A percentile compares a stretch with the other conserved stretches of the same genome.
Evolutionary conservation across 2,113 vertebrate species (phyloP).

Genomic region (Myotis lucifugus): DNA sequence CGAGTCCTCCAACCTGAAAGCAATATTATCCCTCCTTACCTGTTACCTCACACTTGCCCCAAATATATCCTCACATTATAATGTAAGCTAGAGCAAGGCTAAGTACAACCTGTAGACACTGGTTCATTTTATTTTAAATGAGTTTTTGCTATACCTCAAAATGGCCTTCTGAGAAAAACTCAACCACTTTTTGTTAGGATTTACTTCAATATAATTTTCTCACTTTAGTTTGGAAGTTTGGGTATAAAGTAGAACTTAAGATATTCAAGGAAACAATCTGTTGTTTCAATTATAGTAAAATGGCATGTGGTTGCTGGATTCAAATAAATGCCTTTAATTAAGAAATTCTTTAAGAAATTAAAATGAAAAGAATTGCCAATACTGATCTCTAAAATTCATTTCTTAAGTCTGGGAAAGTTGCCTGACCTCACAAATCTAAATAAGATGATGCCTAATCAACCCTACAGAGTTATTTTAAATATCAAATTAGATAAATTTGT

Average conservation of each 20-base stretch:
- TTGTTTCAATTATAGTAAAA: slow-evolving; percentile 29
- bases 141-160: background rate
- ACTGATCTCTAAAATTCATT: slow-evolving; percentile 35
- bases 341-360: slow-evolving; percentile 39
- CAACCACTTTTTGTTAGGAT: slow-evolving; percentile 38
- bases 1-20: background rate
- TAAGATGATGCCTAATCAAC: background rate
- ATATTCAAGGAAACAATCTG: background rate
- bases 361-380: slow-evolving; percentile 5
- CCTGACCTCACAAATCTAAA: background rate
- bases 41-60: background rate
- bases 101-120: background rate
- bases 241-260: slow-evolving; percentile 30
- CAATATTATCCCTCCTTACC: background rate
- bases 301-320: slow-evolving; percentile 13
- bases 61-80: background rate
- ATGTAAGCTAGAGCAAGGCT: background rate
- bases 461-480: slow-evolving; percentile 21
- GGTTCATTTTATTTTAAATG: background rate
- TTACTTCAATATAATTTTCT: slow-evolving; percentile 29
- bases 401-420: slow-evolving; percentile 10
- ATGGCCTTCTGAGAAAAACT: background rate
- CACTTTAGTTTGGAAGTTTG: slow-evolving; percentile 31
- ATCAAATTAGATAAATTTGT: slow-evolving; percentile 11
- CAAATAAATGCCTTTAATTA: slow-evolving; percentile 8